These are phyloP conservation scores for Cavia porcellus DNA, from an alignment of 2,113 vertebrate genomes.

Conservation along the genomic window DNA sequence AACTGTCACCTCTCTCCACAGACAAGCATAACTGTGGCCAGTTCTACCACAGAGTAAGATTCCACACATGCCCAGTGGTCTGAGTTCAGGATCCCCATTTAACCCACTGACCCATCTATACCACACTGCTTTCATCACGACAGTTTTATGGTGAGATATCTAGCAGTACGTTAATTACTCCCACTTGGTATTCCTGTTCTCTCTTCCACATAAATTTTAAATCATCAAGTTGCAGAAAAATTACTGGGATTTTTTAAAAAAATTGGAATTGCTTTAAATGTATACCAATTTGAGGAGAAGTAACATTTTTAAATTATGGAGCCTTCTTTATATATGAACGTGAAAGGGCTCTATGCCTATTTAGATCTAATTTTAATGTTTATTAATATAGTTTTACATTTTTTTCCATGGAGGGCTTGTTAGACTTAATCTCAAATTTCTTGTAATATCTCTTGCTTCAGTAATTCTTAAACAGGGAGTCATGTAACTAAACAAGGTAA, in stretches of 20 bases:
- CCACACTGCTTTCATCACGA: not conserved
- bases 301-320: not conserved
- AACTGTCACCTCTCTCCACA: not conserved
- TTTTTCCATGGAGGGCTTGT: not conserved
- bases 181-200: not conserved
- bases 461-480: not conserved
- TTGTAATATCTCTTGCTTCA: slow-evolving; percentile 24
- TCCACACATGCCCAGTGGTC: fast-evolving
- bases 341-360: not conserved
- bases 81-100: not conserved
- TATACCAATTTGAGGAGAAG: not conserved
- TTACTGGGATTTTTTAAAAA: not conserved
- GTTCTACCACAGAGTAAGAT: not conserved
- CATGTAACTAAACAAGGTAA: slow-evolving; percentile 31
- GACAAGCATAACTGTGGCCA: not conserved
- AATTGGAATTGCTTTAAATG: slow-evolving; percentile 9
- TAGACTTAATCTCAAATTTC: slow-evolving; percentile 11
- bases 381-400: not conserved
- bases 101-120: not conserved
- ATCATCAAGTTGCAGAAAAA: slow-evolving; percentile 30
- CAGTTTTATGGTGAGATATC: not conserved
- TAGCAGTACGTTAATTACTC: not conserved
- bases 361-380: slow-evolving; percentile 3
- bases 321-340: not conserved
- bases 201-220: slow-evolving; percentile 2